A percentile compares a stretch with the other conserved stretches of the same genome.
Conservation (phyloP, 2,113 vertebrate genomes). For the Ranitomeya variabilis region DNA sequence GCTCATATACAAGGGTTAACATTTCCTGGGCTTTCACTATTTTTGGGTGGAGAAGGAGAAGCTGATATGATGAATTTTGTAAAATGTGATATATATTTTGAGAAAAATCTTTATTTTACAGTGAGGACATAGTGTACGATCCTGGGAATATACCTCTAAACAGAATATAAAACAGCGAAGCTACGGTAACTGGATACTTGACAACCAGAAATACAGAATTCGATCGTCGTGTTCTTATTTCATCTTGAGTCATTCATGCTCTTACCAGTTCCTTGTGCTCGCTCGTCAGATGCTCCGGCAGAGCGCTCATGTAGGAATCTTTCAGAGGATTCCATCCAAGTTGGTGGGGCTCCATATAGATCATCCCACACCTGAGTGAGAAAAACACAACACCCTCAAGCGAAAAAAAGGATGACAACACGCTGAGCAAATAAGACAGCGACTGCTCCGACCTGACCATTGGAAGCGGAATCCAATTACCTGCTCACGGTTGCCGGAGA, state of each 20-base stretch:
- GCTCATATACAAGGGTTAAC: too few relatives aligned
- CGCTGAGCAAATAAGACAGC: background rate
- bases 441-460: background rate
- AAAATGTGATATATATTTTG: too few relatives aligned
- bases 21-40: too few relatives aligned
- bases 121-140: too few relatives aligned
- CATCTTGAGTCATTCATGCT: background rate
- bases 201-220: background rate
- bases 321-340: slow-evolving; percentile 88
- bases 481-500: slow-evolving; percentile 94
- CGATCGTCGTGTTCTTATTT: background rate
- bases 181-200: background rate
- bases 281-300: slow-evolving; percentile 74
- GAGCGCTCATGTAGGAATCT: slow-evolving; percentile 86
- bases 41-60: too few relatives aligned
- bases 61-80: too few relatives aligned
- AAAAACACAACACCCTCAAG: slow-evolving; percentile 12
- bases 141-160: too few relatives aligned
- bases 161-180: too few relatives aligned
- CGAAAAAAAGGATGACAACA: background rate
- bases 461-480: slow-evolving; percentile 65
- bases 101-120: too few relatives aligned
- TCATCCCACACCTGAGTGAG: slow-evolving; percentile 87
- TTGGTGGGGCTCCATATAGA: slow-evolving; percentile 92
- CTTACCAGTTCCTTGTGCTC: slow-evolving; percentile 82